Base-by-base conservation (phyloP, 2,113 vertebrate species). In the Pedionomus torquatus region DNA sequence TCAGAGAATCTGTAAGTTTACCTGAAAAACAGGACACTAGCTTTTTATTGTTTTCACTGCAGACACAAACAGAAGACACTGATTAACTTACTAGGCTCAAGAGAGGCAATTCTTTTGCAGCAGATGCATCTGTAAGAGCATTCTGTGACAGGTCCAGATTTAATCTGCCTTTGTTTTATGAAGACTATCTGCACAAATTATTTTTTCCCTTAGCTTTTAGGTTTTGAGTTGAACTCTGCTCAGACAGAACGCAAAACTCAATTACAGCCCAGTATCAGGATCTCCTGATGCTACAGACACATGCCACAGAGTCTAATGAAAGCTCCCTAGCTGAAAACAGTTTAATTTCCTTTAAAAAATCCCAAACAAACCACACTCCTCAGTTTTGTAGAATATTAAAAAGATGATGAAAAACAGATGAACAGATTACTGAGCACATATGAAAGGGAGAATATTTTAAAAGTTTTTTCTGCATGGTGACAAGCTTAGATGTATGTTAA, bases 261-360 rank as follows among this genome's bases (percentile, higher is more conserved):
- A 98, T 97, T 96, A 97, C 54, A 83, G 68, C 51, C 93, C 74
- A 69, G 83, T 65, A 96, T 96, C 96, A 96, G 80, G 90, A 96
- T 94, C 92, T 95, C 91, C 81, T 96, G 80, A 76, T 89, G 85
- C 54, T 75, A 76, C 65, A 61, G 72, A 90, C 48, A 74, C 70
- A 87, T 11, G 48, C 55, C 72, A 26, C 71, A 88, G 70, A 89
- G 44, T n/a, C 65, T 96, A 96, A 92, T 89, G 93, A 96, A 93
- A 95, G 78, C 58, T 72, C 58, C 80, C 87, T 84, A 92, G 96
- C 93, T 94, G 89, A 97, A 92, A 94, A 87, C 18, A 69, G 77
- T 97, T 98, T 98, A 96, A 98, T 98, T 98, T 98, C 98, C 98
- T 97, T 96, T 92, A 24, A 75, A 82, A 30, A 55, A 33, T 10